These are phyloP conservation scores for Gallinago nigripennis DNA, from an alignment of 2,797 vertebrate genomes.

Conservation along the genomic window DNA sequence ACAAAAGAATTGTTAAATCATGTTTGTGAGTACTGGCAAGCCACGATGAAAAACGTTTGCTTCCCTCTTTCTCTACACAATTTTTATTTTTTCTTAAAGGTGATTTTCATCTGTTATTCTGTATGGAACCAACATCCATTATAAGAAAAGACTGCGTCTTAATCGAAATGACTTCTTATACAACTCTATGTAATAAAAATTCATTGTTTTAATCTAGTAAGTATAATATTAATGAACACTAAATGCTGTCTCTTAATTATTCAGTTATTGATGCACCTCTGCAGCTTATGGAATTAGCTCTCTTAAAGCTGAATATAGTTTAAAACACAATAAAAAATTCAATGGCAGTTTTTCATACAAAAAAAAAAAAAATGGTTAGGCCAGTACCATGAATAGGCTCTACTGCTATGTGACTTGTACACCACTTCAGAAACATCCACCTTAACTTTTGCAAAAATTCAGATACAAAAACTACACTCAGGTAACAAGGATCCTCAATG, in stretches of 20 bases:
- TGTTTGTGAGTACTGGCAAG: not conserved
- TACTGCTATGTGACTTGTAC: not conserved
- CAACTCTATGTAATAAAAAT: constrained; percentile 73
- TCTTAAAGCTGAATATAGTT: constrained; percentile 18
- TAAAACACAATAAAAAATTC: not conserved
- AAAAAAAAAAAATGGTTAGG: not conserved
- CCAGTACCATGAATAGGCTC: not conserved
- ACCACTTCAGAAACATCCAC: not conserved
- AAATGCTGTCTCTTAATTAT: constrained; percentile 59
- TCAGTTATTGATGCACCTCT: constrained; percentile 61
- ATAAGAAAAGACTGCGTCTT: constrained; percentile 47
- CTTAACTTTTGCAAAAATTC: not conserved
- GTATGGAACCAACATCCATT: constrained; percentile 58
- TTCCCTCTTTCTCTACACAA: not conserved
- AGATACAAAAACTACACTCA: not conserved
- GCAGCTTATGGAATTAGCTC: constrained; percentile 21
- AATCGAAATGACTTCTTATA: constrained; percentile 69
- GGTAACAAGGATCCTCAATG: not conserved
- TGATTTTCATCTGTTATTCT: constrained; percentile 42
- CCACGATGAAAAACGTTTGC: not conserved
- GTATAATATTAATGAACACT: constrained; percentile 71
- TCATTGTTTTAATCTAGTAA: constrained; percentile 70
- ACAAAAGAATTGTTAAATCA: not conserved
- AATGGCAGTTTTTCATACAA: not conserved
- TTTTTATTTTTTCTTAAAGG: not conserved